phyloP scores from a whole-genome alignment of 1,140 invertebrate genomes.

The Acromyrmex charruanus region DNA sequence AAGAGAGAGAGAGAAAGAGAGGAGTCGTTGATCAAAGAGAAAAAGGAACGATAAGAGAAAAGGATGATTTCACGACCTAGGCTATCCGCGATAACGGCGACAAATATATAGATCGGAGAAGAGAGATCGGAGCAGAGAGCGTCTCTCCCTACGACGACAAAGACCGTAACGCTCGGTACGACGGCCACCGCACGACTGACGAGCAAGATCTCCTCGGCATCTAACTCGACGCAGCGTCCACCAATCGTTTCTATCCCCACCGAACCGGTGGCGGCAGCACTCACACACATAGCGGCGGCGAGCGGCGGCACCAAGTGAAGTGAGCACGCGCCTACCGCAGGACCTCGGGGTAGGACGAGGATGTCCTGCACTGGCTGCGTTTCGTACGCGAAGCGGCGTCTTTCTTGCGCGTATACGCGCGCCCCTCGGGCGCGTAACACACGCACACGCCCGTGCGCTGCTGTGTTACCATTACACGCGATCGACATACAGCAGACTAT shows the following conservation, averaged over 20 bases:
- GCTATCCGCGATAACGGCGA: neutral
- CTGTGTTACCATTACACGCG: slow-evolving; percentile 52
- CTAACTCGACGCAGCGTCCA: slow-evolving; percentile 83
- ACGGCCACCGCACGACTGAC: slow-evolving; percentile 83
- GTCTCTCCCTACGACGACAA: neutral
- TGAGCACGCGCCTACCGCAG: slow-evolving; percentile 71
- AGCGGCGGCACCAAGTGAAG: slow-evolving; percentile 64
- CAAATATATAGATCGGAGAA: neutral
- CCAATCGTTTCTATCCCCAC: slow-evolving; percentile 83
- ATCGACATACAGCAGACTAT: slow-evolving; percentile 22
- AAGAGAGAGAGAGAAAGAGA: no score
- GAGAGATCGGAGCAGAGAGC: neutral
- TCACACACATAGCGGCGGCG: slow-evolving; percentile 22
- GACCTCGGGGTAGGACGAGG: slow-evolving; percentile 55
- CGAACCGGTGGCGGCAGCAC: slow-evolving; percentile 70
- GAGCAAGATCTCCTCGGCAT: slow-evolving; percentile 82
- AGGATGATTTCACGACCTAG: neutral
- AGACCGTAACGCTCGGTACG: slow-evolving; percentile 76
- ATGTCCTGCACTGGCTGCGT: slow-evolving; percentile 14
- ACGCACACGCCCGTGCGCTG: slow-evolving; percentile 1
- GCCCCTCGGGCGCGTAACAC: neutral
- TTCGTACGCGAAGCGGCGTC: slow-evolving; percentile 49
- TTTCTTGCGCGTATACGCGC: slow-evolving; percentile 4
- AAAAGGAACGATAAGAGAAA: neutral
- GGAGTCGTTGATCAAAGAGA: neutral